These are phyloP conservation scores for Watsonalla cultraria DNA, from an alignment of 2,888 invertebrate species.

Conservation along the genomic window DNA sequence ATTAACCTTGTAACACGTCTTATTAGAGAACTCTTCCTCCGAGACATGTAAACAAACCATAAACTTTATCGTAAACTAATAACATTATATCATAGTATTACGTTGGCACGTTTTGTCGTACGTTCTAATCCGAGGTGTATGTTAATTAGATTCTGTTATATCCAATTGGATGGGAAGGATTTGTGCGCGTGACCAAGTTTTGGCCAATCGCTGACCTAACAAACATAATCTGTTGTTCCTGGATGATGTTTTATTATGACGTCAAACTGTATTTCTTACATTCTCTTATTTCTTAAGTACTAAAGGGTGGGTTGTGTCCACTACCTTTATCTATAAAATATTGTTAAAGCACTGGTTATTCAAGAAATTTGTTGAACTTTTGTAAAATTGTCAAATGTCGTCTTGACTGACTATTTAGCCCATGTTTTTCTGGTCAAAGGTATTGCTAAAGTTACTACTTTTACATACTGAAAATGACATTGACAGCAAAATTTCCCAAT, in stretches of 20 bases:
- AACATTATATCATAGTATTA: not conserved
- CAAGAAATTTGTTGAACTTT: no score
- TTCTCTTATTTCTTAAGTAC: no score
- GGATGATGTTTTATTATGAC: not conserved
- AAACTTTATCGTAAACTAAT: not conserved
- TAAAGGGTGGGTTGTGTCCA: no score
- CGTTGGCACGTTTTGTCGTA: slow-evolving; percentile 13
- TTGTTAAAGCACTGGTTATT: no score
- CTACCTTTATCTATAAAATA: no score
- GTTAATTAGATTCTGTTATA: slow-evolving; percentile 26
- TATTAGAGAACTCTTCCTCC: not conserved
- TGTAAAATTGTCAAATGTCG: no score
- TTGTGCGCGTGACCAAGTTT: not conserved
- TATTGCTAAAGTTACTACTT: no score
- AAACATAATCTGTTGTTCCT: not conserved
- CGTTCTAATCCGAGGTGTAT: slow-evolving; percentile 19
- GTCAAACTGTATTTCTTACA: not conserved
- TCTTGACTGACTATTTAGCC: no score
- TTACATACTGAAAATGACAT: no score
- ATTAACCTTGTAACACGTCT: not conserved
- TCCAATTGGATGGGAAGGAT: not conserved
- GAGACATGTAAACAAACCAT: not conserved
- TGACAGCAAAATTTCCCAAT: no score
- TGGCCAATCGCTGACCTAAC: not conserved
- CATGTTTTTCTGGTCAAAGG: no score